Base-by-base conservation (phyloP, 2,797 vertebrate genomes). In the Eleutherodactylus coqui region DNA sequence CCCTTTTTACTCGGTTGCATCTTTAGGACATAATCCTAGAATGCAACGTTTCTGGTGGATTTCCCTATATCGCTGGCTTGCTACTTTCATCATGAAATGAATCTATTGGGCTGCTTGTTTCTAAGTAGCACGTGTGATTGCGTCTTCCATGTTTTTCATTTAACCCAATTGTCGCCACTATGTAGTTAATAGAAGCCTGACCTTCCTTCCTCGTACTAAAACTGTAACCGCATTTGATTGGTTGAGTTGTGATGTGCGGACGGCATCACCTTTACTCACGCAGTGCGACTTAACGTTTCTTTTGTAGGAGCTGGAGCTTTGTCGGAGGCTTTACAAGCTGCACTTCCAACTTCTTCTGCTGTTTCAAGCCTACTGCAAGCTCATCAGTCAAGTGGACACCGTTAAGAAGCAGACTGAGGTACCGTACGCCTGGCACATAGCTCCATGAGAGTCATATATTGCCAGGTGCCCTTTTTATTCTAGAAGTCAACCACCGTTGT, bases 281-380 rank as follows among this genome's bases (percentile, higher is more conserved):
- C 62, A 9, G 7, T 49, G n/a, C 8, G 1, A 19, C 8, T 14
- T 9, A 9, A 9, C 32, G 5, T 85, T 81, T 0, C 90, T 91
- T n/a, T n/a, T 92, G 73, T 81, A 99, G 98, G 98, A 99, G 93
- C 92, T 99, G 94, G 98, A 99, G 92, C 92, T 99, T 85, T 99
- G 98, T 91, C 96, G 98, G 82, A 93, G 98, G 87, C 93, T 99
- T 27, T 99, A 99, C 91, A 99, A 99, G 90, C 90, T 99, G 90
- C 98, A 99, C 93, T 99, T 99, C 89, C 98, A 99, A 93, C 93
- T 99, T 91, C 94, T 99, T 88, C 96, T 99, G 92, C 95, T 99
- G 84, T 99, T 99, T 92, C 98, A 99, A 93, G 97, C 98, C 83
- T 99, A 99, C 90, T 98, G 97, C 90, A 99, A 99, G 91, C 97